These are phyloP conservation scores for Lepidocolaptes lacrymiger DNA, from an alignment of 2,797 vertebrate species.

Conservation along the genomic window DNA sequence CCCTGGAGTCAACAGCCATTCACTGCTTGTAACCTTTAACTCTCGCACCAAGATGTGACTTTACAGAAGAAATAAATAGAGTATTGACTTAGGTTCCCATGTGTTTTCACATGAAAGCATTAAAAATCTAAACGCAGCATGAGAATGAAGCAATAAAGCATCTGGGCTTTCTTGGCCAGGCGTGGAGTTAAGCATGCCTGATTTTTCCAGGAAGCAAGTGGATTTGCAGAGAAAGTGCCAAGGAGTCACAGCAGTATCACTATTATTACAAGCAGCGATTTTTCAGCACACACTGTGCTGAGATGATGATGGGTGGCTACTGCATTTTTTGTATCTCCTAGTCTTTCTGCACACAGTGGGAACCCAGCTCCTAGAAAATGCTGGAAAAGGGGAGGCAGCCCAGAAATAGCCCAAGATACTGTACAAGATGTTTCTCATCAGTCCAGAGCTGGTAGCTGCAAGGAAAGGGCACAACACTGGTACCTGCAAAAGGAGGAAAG, in stretches of 20 bases:
- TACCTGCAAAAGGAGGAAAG: not conserved
- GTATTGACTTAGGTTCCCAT: not conserved
- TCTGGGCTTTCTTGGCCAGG: conserved; percentile 48
- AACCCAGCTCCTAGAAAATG: not conserved
- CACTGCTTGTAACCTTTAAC: conserved; percentile 5
- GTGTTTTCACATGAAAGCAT: conserved; percentile 38
- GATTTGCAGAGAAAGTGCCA: conserved; percentile 36
- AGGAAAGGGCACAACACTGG: not conserved
- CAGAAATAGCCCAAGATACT: not conserved
- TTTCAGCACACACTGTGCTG: not conserved
- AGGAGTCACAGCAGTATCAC: conserved; percentile 12
- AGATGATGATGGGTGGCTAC: not conserved
- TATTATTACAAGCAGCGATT: not conserved
- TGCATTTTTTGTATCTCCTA: not conserved
- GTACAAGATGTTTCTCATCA: not conserved
- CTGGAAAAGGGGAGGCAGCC: not conserved
- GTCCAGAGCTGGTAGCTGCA: not conserved
- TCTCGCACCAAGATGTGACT: not conserved
- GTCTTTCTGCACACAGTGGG: not conserved
- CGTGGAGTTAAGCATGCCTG: not conserved
- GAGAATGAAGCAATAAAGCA: conserved; percentile 37
- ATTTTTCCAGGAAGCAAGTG: conserved; percentile 58
- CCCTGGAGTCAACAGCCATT: not conserved
- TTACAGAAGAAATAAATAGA: conserved; percentile 37
- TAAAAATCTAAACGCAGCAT: not conserved